These are phyloP conservation scores for Caligus rogercresseyi DNA, from an alignment of 1,140 invertebrate species.

Conservation along the genomic window DNA sequence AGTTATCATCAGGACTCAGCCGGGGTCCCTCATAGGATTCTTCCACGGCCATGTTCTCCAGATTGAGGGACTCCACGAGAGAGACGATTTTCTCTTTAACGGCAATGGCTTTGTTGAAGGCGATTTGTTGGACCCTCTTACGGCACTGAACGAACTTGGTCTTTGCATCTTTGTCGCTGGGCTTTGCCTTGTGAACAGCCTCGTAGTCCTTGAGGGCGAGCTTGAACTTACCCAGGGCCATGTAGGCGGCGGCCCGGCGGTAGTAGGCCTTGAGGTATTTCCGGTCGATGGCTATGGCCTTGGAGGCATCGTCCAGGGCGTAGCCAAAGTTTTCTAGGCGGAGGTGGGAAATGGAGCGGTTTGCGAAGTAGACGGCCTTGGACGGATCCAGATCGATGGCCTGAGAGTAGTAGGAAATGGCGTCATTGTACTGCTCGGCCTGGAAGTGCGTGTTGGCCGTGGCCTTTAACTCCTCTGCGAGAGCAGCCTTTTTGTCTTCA, in stretches of 20 bases:
- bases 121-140: slow-evolving; percentile 83
- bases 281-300: slow-evolving; percentile 72
- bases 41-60: slow-evolving; percentile 53
- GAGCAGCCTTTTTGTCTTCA: slow-evolving; percentile 26
- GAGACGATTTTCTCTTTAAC: slow-evolving; percentile 56
- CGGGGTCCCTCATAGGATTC: slow-evolving; percentile 80
- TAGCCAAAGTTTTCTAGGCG: slow-evolving; percentile 82
- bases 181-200: slow-evolving; percentile 66
- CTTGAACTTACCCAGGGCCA: slow-evolving; percentile 95
- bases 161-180: slow-evolving; percentile 84
- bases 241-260: slow-evolving; percentile 80
- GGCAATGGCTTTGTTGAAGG: slow-evolving; percentile 93
- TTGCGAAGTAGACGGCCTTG: slow-evolving; percentile 65
- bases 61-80: slow-evolving; percentile 13
- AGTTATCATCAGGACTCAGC: slow-evolving; percentile 62
- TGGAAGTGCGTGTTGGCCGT: slow-evolving; percentile 69
- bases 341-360: slow-evolving; percentile 85
- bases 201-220: slow-evolving; percentile 89
- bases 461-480: slow-evolving; percentile 60
- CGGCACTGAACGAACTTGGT: slow-evolving; percentile 83
- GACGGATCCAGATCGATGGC: slow-evolving; percentile 71
- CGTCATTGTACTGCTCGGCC: slow-evolving; percentile 75
- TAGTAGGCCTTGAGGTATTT: slow-evolving; percentile 86
- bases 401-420: slow-evolving; percentile 73
- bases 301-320: slow-evolving; percentile 73